phyloP scores from a whole-genome alignment of 2,113 vertebrate genomes.

The Podocnemis expansa region DNA sequence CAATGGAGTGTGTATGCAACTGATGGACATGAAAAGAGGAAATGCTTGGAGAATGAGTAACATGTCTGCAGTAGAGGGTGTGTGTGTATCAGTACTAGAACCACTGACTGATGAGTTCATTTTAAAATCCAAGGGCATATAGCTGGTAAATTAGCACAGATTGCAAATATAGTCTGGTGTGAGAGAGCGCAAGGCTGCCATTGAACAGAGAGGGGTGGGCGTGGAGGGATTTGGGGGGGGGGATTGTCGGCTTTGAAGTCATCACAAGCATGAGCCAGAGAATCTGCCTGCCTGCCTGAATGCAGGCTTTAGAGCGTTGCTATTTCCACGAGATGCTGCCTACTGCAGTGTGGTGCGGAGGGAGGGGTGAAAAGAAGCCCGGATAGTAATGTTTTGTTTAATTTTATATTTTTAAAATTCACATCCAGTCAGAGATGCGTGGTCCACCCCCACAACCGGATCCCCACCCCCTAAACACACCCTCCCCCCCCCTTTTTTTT shows the following conservation, averaged over 20 bases:
- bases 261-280: conserved; percentile 47
- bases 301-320: conserved; percentile 57
- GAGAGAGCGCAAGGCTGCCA: conserved; percentile 22
- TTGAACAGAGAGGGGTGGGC: conserved; percentile 36
- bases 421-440: not conserved
- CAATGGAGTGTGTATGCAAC: conserved; percentile 63
- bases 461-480: not conserved
- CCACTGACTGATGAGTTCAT: conserved; percentile 67
- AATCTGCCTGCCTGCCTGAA: conserved; percentile 37
- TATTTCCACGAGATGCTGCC: conserved; percentile 56
- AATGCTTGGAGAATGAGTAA: conserved; percentile 69
- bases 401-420: conserved; percentile 44
- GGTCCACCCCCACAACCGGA: not conserved
- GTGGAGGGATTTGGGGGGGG: not conserved
- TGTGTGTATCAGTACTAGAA: conserved; percentile 37
- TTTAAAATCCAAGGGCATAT: conserved; percentile 70
- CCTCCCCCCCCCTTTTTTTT: too few relatives aligned
- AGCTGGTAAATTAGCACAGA: conserved; percentile 70
- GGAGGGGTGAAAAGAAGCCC: not conserved
- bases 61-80: conserved; percentile 64
- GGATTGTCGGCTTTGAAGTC: conserved; percentile 55
- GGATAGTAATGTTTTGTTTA: not conserved
- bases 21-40: conserved; percentile 51
- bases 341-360: conserved; percentile 36
- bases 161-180: conserved; percentile 63